A percentile compares a stretch with the other conserved stretches of the same genome.
phyloP scores from a whole-genome alignment of 1,140 invertebrate genomes.

The Cecropterus lyciades region DNA sequence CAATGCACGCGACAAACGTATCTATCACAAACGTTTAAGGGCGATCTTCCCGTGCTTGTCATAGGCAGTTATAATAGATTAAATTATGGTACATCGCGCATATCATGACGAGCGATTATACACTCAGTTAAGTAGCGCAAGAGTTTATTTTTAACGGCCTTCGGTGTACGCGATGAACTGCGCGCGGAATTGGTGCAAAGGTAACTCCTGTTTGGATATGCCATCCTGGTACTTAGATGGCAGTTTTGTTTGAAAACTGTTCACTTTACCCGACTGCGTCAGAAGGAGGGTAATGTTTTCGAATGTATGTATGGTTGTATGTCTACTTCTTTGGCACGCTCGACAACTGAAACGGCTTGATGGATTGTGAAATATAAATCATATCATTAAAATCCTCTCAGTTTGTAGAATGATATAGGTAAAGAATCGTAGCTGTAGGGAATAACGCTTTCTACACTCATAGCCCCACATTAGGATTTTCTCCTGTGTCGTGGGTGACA shows the following conservation, averaged over 20 bases:
- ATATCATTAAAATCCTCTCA: no score
- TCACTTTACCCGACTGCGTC: no score
- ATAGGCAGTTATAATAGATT: conserved; percentile 8
- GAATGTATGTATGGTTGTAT: no score
- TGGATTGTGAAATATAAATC: no score
- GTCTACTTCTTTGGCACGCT: no score
- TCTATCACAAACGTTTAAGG: neutral
- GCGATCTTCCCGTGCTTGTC: neutral
- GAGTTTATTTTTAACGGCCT: conserved; percentile 35
- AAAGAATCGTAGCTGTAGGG: no score
- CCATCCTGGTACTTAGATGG: conserved; percentile 36
- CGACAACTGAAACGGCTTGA: no score
- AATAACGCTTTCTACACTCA: no score
- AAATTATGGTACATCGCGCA: conserved; percentile 31
- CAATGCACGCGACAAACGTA: neutral
- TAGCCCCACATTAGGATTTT: no score
- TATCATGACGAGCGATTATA: conserved; percentile 34
- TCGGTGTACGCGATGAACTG: conserved; percentile 44
- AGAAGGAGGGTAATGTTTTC: no score
- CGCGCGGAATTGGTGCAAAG: conserved; percentile 55
- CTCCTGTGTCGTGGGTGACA: no score
- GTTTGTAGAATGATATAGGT: no score
- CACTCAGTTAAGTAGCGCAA: conserved; percentile 35
- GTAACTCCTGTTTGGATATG: conserved; percentile 45
- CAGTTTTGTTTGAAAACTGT: neutral